phyloP scores from a whole-genome alignment of 2,888 invertebrate species.

The Drosophila subsilvestris region DNA sequence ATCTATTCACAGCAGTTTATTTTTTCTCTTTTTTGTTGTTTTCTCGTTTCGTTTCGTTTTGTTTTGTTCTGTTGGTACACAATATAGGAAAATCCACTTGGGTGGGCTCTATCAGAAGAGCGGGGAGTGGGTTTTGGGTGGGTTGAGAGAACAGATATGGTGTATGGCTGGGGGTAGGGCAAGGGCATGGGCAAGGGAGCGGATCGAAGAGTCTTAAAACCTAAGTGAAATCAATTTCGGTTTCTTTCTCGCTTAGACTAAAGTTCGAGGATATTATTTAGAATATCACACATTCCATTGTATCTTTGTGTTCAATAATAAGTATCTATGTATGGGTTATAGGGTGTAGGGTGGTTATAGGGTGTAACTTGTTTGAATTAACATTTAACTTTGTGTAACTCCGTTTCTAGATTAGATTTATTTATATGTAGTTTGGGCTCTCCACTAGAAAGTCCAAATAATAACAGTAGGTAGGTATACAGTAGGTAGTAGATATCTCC shows the following conservation, averaged over 20 bases:
- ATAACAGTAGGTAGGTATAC: constrained; percentile 21
- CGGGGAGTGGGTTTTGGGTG: background rate
- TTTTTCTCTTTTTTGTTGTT: constrained; percentile 57
- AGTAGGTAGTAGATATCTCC: constrained; percentile 46
- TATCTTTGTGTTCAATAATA: constrained; percentile 38
- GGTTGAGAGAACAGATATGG: background rate
- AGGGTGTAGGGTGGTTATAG: constrained; percentile 50
- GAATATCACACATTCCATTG: constrained; percentile 78
- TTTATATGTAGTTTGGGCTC: constrained; percentile 27
- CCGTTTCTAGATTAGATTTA: constrained; percentile 49
- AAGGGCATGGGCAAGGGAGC: constrained; percentile 2
- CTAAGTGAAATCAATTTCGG: constrained; percentile 8
- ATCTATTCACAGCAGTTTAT: constrained; percentile 83
- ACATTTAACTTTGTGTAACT: constrained; percentile 33
- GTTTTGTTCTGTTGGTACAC: constrained; percentile 37
- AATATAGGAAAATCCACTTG: constrained; percentile 34
- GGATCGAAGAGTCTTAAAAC: constrained; percentile 18
- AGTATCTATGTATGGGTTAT: constrained; percentile 47
- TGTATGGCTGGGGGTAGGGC: constrained; percentile 4
- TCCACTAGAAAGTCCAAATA: constrained; percentile 36
- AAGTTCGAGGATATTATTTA: constrained; percentile 74
- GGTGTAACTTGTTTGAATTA: constrained; percentile 46
- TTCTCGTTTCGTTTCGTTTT: constrained; percentile 46
- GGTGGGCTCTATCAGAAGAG: constrained; percentile 17
- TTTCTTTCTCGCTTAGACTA: constrained; percentile 57